Evolutionary conservation across 2,888 invertebrate species (phyloP).

Genomic region (Polymixis flavicincta): DNA sequence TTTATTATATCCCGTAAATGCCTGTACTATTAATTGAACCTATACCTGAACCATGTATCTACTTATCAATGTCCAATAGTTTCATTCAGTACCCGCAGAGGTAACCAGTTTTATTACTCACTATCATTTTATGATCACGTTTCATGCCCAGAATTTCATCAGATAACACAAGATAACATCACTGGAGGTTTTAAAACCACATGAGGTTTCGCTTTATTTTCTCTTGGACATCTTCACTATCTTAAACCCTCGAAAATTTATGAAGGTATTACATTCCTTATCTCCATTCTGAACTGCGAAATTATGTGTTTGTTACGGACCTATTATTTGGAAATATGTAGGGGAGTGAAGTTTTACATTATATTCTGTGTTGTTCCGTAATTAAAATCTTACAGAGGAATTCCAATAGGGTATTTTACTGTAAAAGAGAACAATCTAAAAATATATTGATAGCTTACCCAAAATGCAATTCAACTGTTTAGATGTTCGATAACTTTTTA

Average conservation of each 20-base stretch:
- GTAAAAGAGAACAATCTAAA: too few relatives aligned
- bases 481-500: too few relatives aligned
- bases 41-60: too few relatives aligned
- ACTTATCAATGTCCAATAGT: slow-evolving; percentile 19
- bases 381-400: slow-evolving; percentile 21
- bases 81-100: slow-evolving; percentile 18
- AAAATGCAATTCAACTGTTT: too few relatives aligned
- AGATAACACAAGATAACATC: slow-evolving; percentile 59
- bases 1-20: background rate
- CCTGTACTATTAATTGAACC: background rate
- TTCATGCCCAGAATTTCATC: slow-evolving; percentile 43
- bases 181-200: slow-evolving; percentile 68
- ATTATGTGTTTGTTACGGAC: slow-evolving; percentile 56
- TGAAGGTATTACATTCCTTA: slow-evolving; percentile 69
- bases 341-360: slow-evolving; percentile 14
- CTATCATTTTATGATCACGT: slow-evolving; percentile 55
- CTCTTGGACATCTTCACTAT: slow-evolving; percentile 66
- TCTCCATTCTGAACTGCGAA: slow-evolving; percentile 55
- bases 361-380: slow-evolving; percentile 11
- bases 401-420: too few relatives aligned
- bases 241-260: slow-evolving; percentile 70
- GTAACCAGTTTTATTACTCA: slow-evolving; percentile 45
- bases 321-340: slow-evolving; percentile 42
- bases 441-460: too few relatives aligned
- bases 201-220: slow-evolving; percentile 67